These are phyloP conservation scores for Sandelia bainsii DNA, from an alignment of 2,797 vertebrate genomes.

Conservation along the genomic window DNA sequence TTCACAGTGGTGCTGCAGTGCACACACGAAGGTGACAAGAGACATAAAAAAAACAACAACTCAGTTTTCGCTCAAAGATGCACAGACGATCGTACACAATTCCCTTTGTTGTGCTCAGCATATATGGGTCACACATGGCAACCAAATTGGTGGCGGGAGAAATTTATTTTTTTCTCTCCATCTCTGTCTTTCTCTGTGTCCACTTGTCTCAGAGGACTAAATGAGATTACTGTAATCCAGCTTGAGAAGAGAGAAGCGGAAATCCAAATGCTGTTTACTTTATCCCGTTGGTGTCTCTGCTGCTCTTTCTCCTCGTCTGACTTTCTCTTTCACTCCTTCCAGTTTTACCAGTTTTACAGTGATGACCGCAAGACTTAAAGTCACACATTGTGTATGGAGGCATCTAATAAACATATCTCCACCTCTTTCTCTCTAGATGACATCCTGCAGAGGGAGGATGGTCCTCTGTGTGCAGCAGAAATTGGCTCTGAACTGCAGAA, in stretches of 20 bases:
- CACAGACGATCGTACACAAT: slow-evolving; percentile 10
- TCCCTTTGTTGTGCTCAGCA: slow-evolving; percentile 29
- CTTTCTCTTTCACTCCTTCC: not conserved
- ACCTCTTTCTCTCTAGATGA: slow-evolving; percentile 84
- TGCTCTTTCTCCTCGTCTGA: slow-evolving; percentile 29
- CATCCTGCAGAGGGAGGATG: slow-evolving; percentile 90
- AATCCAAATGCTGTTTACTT: slow-evolving; percentile 60
- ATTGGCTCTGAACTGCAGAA: slow-evolving; percentile 92
- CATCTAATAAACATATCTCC: not conserved
- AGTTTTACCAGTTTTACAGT: no score
- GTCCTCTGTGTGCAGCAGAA: slow-evolving; percentile 88
- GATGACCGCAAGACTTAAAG: no score
- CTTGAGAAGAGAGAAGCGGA: slow-evolving; percentile 45
- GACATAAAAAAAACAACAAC: slow-evolving; percentile 30
- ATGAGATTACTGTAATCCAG: slow-evolving; percentile 74
- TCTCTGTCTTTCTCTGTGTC: slow-evolving; percentile 15
- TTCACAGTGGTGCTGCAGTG: slow-evolving; percentile 4
- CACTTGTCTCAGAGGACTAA: slow-evolving; percentile 37
- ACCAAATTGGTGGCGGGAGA: not conserved
- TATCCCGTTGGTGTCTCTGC: slow-evolving; percentile 12
- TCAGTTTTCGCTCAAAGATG: slow-evolving; percentile 53
- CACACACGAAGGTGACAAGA: slow-evolving; percentile 11
- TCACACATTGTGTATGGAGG: not conserved
- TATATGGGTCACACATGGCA: slow-evolving; percentile 40
- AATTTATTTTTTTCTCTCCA: not conserved